phyloP scores from a whole-genome alignment of 2,113 vertebrate genomes.

The Podilymbus podiceps region DNA sequence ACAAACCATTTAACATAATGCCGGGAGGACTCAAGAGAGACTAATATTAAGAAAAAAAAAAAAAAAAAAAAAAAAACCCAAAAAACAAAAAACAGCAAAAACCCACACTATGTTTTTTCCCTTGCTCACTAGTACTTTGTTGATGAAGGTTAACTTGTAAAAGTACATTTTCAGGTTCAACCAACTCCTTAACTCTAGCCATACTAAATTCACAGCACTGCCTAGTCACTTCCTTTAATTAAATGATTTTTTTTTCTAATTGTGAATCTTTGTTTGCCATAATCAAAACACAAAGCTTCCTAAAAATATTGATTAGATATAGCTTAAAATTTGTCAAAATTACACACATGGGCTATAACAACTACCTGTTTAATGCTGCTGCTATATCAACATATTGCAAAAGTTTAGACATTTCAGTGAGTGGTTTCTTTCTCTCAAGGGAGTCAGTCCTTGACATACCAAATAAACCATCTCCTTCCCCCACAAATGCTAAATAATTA shows the following conservation, averaged over 20 bases:
- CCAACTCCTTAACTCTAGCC: neutral
- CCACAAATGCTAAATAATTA: constrained; percentile 61
- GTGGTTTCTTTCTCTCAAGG: constrained; percentile 25
- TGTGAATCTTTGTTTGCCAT: constrained; percentile 47
- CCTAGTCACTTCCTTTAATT: constrained; percentile 43
- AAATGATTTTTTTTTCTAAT: constrained; percentile 30
- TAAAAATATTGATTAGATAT: constrained; percentile 10
- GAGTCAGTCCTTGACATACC: constrained; percentile 45
- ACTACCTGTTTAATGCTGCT: constrained; percentile 24
- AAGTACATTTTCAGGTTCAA: constrained; percentile 33
- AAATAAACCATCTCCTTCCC: constrained; percentile 50
- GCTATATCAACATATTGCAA: neutral
- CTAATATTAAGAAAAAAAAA: neutral
- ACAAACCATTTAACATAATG: neutral
- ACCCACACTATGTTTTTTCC: neutral
- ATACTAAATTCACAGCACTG: constrained; percentile 17
- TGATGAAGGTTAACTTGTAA: neutral
- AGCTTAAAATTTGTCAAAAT: constrained; percentile 14
- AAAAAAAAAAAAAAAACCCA: too few relatives aligned
- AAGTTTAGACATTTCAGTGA: constrained; percentile 16
- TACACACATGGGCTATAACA: neutral
- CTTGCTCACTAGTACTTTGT: neutral
- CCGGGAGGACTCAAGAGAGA: neutral
- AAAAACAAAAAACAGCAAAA: too few relatives aligned
- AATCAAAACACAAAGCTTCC: constrained; percentile 37